Evolutionary conservation across 1,140 invertebrate species (phyloP), one percentile per base, ranked within the genome.

Genomic region (Drosophila miranda): DNA sequence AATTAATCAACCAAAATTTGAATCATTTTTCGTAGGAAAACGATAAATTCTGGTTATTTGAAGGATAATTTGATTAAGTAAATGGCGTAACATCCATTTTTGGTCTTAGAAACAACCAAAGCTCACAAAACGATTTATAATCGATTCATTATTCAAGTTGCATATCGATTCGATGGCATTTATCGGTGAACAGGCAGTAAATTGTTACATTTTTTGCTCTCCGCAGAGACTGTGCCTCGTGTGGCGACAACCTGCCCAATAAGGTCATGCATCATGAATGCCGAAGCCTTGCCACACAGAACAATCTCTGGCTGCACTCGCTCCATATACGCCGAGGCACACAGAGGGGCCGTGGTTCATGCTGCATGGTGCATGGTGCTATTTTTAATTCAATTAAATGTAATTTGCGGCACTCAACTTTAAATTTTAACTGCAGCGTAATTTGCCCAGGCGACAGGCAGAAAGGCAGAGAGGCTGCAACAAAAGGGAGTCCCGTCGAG

Each of bases 341-440:
- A 13, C 49, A 19, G 42, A 13, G 63, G 49, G 67, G 59, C 53
- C 59, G 16, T 13, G 34, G 34, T 38, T 3, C 58, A 49, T 34
- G 56, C 38, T 9, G 38, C 62, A 42, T 38, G 34, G 11, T 38
- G 34, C 50, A 48, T 49, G 54, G 54, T 6, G 34, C 70, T 74
- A 74, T 74, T 77, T 77, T 77, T 71, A 69, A 77, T 77, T 77
- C 66, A 76, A 77, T 76, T 77, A 77, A 76, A 75, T 71, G 74
- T 77, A 59, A 77, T 77, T 77, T 77, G 66, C 59, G 59, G 66
- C 75, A 77, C 75, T 77, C 66, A 77, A 77, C 58, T 77, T 71
- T 77, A 77, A 77, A 77, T 77, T 70, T 76, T 76, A 69, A 76
- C 73, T 76, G 74, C 74, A 56, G 58, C 59, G 73, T 74, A 73